Evolutionary conservation across 1,140 invertebrate genomes (phyloP).

Genomic region (Adelges cooleyi): DNA sequence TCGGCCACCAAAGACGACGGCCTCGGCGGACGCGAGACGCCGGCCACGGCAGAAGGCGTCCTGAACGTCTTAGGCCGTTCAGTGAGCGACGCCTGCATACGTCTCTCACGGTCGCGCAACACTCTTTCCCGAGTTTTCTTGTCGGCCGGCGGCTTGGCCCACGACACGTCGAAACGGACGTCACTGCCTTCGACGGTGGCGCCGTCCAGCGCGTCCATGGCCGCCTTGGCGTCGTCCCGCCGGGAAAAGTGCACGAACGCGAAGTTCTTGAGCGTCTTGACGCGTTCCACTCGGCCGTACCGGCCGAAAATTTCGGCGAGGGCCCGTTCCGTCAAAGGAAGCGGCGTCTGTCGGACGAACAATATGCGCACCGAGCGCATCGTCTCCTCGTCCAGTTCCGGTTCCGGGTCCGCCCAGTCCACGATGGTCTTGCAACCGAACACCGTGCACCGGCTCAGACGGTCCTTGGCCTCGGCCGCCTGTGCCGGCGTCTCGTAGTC

Average conservation of each 20-base stretch:
- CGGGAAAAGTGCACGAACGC: slow-evolving; percentile 6
- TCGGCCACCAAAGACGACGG: neutral
- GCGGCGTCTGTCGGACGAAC: neutral
- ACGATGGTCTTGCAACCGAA: slow-evolving; percentile 15
- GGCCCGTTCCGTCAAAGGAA: neutral
- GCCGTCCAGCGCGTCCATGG: neutral
- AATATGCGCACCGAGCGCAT: slow-evolving; percentile 1
- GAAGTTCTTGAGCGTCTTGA: slow-evolving; percentile 11
- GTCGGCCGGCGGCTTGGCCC: slow-evolving; percentile 2
- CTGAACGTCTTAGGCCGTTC: neutral
- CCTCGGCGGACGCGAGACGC: too few species aligned
- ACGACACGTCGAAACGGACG: neutral
- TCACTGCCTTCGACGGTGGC: neutral
- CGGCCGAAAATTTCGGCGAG: neutral
- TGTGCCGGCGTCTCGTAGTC: neutral
- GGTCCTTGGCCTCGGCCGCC: neutral
- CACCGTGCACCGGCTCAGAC: neutral
- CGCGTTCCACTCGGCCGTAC: neutral
- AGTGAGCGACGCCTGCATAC: neutral
- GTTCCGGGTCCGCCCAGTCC: slow-evolving; percentile 20
- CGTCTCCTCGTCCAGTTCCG: neutral
- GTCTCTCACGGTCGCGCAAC: neutral
- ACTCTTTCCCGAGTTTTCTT: neutral
- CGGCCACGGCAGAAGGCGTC: neutral
- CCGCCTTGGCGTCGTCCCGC: neutral